These are phyloP conservation scores for Lissonota sp. DNA, from an alignment of 2,888 invertebrate species.

Conservation along the genomic window DNA sequence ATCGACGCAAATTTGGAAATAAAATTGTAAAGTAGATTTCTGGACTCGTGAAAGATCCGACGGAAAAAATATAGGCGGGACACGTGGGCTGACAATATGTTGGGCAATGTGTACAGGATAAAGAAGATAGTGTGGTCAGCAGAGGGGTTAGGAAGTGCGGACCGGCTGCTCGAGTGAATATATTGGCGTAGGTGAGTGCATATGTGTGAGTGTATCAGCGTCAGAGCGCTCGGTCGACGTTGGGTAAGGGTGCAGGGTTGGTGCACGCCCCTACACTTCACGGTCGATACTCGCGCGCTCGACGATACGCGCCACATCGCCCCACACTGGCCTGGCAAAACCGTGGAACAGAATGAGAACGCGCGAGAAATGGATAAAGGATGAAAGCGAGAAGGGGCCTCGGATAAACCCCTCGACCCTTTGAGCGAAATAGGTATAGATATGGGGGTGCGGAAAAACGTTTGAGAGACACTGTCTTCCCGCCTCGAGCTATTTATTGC, in stretches of 20 bases:
- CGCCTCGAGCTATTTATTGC: slow-evolving; percentile 23
- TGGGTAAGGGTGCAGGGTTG: slow-evolving; percentile 53
- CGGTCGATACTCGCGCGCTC: slow-evolving; percentile 70
- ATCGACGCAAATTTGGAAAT: too few relatives aligned
- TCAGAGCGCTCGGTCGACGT: slow-evolving; percentile 47
- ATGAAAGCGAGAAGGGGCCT: not conserved
- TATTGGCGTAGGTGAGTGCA: not conserved
- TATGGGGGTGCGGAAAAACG: not conserved
- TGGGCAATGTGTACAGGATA: not conserved
- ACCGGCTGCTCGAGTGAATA: not conserved
- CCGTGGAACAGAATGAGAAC: slow-evolving; percentile 35
- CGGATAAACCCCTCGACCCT: too few relatives aligned
- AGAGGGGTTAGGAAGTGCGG: not conserved
- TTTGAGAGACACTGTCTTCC: slow-evolving; percentile 54
- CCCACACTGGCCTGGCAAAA: slow-evolving; percentile 46
- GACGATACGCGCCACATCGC: slow-evolving; percentile 56
- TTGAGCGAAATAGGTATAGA: too few relatives aligned
- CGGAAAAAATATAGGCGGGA: too few relatives aligned
- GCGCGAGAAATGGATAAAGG: slow-evolving; percentile 30
- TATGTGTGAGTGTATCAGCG: slow-evolving; percentile 1
- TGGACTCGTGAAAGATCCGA: too few relatives aligned
- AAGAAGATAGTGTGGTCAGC: slow-evolving; percentile 5
- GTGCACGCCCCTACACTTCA: slow-evolving; percentile 60
- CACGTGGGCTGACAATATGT: too few relatives aligned
- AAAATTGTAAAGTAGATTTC: too few relatives aligned